Percentiles rank a stretch among this genome's conserved stretches.
Conservation (phyloP, 2,888 invertebrate genomes). For the Hetaerina titia region DNA sequence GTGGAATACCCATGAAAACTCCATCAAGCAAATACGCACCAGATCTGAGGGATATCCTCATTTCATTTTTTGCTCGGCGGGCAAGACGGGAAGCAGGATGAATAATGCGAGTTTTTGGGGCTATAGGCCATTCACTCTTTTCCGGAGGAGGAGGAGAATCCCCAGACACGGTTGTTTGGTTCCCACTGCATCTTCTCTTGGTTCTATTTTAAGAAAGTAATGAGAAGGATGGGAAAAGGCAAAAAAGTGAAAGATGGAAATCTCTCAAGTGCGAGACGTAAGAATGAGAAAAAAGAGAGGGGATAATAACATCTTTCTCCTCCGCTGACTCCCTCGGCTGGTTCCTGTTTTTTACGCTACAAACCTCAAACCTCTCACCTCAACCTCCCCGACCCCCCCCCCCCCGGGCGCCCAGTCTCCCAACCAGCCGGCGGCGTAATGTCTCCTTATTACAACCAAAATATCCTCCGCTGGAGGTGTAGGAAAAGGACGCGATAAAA, state of each 20-base stretch:
- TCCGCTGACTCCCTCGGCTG: neutral
- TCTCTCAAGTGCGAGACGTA: neutral
- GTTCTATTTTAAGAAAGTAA: constrained; percentile 24
- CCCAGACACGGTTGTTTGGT: neutral
- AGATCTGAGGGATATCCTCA: too few species aligned
- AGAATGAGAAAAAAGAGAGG: neutral
- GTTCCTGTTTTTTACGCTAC: neutral
- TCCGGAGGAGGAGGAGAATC: too few species aligned
- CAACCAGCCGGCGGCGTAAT: neutral
- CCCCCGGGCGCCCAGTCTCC: neutral
- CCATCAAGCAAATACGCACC: too few species aligned
- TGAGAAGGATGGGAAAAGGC: neutral
- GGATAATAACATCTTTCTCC: constrained; percentile 14
- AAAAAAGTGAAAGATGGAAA: neutral
- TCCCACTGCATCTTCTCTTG: neutral
- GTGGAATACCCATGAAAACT: too few species aligned
- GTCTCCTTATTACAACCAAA: neutral
- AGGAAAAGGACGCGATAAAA: neutral
- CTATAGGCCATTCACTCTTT: too few species aligned
- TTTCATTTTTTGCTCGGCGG: too few species aligned
- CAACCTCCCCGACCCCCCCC: neutral
- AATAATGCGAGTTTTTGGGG: too few species aligned
- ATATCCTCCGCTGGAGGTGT: neutral
- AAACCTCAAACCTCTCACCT: neutral
- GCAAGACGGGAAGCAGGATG: too few species aligned